Conservation (phyloP, 2,797 vertebrate species). For the Bryconaethiops microstoma region DNA sequence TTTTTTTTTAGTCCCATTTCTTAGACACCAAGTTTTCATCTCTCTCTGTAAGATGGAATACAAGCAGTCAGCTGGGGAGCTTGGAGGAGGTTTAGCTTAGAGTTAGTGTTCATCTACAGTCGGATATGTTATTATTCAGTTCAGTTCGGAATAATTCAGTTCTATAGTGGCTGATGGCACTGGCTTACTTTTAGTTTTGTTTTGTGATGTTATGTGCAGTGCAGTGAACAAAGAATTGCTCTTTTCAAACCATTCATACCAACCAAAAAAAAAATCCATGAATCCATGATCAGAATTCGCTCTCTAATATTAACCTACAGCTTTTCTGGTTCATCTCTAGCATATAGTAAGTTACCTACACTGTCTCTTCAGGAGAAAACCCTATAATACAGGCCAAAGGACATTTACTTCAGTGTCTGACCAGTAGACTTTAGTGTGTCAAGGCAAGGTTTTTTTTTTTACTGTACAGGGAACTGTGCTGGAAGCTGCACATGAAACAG, state of each 20-base stretch:
- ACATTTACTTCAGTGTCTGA: background rate
- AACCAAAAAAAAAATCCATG: background rate
- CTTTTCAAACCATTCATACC: too few relatives aligned
- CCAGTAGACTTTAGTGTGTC: too few relatives aligned
- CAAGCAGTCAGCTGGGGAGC: background rate
- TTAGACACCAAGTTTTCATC: constrained; percentile 66
- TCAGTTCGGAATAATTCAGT: background rate
- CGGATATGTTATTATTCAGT: background rate
- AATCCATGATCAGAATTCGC: background rate
- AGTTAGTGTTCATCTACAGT: background rate
- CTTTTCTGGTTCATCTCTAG: background rate
- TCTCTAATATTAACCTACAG: background rate
- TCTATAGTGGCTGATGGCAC: background rate
- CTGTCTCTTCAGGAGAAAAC: too few relatives aligned
- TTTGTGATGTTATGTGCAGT: background rate
- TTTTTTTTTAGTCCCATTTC: constrained; percentile 60
- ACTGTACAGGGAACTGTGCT: too few relatives aligned
- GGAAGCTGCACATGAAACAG: too few relatives aligned
- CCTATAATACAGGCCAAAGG: background rate
- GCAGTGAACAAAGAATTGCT: background rate
- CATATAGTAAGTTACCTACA: too few relatives aligned
- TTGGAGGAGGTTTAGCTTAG: background rate
- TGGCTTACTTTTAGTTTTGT: background rate
- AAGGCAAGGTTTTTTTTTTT: too few relatives aligned
- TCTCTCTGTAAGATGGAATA: constrained; percentile 53